Evolutionary conservation across 2,888 invertebrate genomes (phyloP), one percentile per base, ranked within the genome.

Genomic region (Troglohyphantes excavatus): DNA sequence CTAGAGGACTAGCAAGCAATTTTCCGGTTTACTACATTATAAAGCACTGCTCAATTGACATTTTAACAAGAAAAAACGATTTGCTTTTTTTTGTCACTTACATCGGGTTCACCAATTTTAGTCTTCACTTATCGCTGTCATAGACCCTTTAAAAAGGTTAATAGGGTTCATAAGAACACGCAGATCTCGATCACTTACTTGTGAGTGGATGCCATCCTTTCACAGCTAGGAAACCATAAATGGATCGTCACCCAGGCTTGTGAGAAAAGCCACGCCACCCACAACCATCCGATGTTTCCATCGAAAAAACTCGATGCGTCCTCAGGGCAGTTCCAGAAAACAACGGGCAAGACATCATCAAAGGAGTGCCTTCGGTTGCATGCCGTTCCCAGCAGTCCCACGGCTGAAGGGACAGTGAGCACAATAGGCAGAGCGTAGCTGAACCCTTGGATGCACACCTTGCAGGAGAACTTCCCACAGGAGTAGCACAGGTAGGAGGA

Each of bases 181-280:
- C 7, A 39, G 9, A 39, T 39, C 13, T 39, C 39, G 13, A 3
- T 17, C 0, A 90, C 92, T 92, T 90, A 94, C 94, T 98, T 98
- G 93, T 99, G 99, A 0, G 99, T 98, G 39, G 98, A 96, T 0
- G 99, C 99, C 93, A 99, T 95, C 95, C 99, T 96, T 94, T 99
- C 99, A 92, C 98, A 97, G 94, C 98, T 98, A 3, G 99, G 99
- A 2, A 97, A 98, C 99, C 99, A 99, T 91, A 99, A 97, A 93
- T 99, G 99, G 90, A 98, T 94, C 0, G 98, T 97, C 79, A 99
- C 97, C 98, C 99, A 98, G 0, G 98, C 97, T 94, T 99, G 99
- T 0, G 98, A 98, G 2, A 98, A 93, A 79, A 98, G 94, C 97
- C 99, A 98, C 9, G 98, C 93, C 79, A 98, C 94, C 98, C 98